Conservation (phyloP, 2,113 vertebrate species). For the Muntiacus reevesi region DNA sequence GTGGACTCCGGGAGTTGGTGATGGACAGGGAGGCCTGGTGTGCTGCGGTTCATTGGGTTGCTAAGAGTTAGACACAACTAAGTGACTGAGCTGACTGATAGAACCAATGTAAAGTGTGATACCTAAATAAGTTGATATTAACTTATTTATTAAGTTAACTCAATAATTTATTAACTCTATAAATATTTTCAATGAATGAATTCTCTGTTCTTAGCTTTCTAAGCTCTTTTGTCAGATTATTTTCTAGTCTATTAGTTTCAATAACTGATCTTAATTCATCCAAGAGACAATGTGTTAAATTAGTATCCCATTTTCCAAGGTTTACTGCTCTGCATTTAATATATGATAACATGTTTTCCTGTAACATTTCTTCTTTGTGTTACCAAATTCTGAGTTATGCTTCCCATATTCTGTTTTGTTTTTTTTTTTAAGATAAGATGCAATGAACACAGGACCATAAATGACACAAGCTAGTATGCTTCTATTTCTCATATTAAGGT, state of each 20-base stretch:
- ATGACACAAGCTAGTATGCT: not conserved
- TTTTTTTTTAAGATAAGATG: not conserved
- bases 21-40: not conserved
- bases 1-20: not conserved
- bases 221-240: not conserved
- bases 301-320: not conserved
- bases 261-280: not conserved
- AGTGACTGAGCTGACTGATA: not conserved
- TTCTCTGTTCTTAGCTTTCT: not conserved
- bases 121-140: not conserved
- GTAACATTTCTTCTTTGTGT: not conserved
- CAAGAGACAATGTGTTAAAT: not conserved
- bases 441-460: not conserved
- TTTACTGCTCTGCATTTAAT: not conserved
- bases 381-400: not conserved
- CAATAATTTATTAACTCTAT: not conserved
- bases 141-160: not conserved
- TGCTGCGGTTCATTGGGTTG: not conserved
- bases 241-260: not conserved
- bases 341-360: not conserved
- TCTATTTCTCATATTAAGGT: not conserved
- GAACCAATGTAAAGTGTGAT: not conserved
- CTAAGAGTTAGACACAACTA: fast-evolving
- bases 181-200: not conserved
- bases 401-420: not conserved